These are phyloP conservation scores for Achatina immaculata DNA, from an alignment of 1,140 invertebrate species.

Conservation along the genomic window DNA sequence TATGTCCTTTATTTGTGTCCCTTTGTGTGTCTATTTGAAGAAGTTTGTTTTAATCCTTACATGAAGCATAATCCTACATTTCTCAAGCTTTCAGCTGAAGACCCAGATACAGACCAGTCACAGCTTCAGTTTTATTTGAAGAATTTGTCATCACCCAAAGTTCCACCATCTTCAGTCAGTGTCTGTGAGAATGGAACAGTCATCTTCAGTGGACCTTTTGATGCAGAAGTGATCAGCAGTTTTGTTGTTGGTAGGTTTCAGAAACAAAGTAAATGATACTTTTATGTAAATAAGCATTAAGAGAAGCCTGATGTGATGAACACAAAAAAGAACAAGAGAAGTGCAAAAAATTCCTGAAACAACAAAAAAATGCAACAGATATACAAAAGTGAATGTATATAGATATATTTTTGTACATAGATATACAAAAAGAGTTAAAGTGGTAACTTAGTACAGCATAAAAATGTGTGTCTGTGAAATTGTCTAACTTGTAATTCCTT, in stretches of 20 bases:
- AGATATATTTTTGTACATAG: not conserved
- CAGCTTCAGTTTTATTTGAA: constrained; percentile 8
- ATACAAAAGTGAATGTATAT: not conserved
- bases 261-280: not conserved
- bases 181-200: constrained; percentile 4
- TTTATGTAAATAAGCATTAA: not conserved
- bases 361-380: not conserved
- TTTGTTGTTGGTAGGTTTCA: not conserved
- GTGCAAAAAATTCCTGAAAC: not conserved
- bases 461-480: not conserved
- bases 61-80: too few relatives aligned
- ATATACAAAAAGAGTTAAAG: not conserved
- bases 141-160: not conserved
- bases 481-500: too few relatives aligned
- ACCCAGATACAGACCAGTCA: constrained; percentile 27
- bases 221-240: constrained; percentile 25
- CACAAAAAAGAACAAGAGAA: not conserved
- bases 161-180: not conserved
- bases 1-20: too few relatives aligned
- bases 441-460: not conserved
- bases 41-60: too few relatives aligned
- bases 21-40: too few relatives aligned
- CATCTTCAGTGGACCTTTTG: constrained; percentile 8
- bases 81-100: constrained; percentile 35
- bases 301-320: not conserved